Base-by-base conservation (phyloP, 2,113 vertebrate genomes). In the Acanthisitta chloris region DNA sequence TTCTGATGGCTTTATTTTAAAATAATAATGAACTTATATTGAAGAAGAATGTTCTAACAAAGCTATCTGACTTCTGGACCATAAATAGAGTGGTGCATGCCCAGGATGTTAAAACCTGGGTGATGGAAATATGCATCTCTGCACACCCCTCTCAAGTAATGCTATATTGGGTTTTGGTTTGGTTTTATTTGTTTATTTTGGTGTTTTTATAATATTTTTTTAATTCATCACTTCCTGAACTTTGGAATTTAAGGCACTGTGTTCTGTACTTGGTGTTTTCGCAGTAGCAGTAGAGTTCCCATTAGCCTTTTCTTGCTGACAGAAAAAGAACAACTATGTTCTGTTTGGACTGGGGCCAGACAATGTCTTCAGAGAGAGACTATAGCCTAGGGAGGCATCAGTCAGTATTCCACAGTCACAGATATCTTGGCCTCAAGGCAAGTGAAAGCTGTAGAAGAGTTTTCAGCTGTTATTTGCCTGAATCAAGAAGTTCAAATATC, bases 111-210 rank as follows among this genome's bases (percentile, higher is more conserved):
- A 54, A 79, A 71, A 28, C 11, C 43, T 3, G 3, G 2, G 4
- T 36, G 61, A 8, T 52, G 8, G 28, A 58, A 86, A 72, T 49
- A 23, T 0, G 0, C 2, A 29, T 49, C 24, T 71, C 57, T 77
- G 34, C 24, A 24, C 4, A 8, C 14, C 7, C 5, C 2, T 55
- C 65, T 51, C 40, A 65, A 40, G 14, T 46, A 57, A 26, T 7
- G 14, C 3, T 15, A 40, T 7, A 40, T 7, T 20, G 12, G 8
- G 1, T 14, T 23, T 3, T 17, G 4, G 1, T 14, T 33, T 36
- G 5, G 0, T 15, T 51, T 25, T 43, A 5, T 25, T 31, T 51
- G 4, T 24, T 52, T 52, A 13, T 61, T 70, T 13, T 3, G 8
- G 2, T 1, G 12, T 34, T 36, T 55, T 42, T 14, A 4, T 4